These are phyloP conservation scores for Masticophis lateralis DNA, from an alignment of 2,797 vertebrate species.

Conservation along the genomic window DNA sequence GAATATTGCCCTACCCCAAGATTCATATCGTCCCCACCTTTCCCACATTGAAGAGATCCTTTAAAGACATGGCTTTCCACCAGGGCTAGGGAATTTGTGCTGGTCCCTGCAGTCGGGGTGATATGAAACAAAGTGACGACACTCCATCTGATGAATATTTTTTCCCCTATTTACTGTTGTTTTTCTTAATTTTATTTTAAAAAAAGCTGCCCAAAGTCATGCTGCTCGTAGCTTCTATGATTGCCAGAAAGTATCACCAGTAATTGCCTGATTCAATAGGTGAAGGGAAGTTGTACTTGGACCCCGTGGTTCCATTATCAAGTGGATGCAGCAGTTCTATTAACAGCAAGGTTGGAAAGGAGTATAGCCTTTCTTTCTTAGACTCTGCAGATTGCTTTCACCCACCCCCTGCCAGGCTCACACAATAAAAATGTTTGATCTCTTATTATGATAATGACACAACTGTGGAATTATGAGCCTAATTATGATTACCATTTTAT, in stretches of 20 bases:
- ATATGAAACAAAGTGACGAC: not conserved
- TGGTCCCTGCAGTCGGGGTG: not conserved
- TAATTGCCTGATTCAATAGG: not conserved
- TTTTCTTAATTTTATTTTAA: not conserved
- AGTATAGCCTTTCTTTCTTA: not conserved
- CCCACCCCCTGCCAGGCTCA: slow-evolving; percentile 25
- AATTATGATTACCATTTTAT: slow-evolving; percentile 71
- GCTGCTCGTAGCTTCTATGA: not conserved
- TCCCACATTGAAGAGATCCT: not conserved
- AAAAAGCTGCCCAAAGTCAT: not conserved
- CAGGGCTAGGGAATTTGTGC: not conserved
- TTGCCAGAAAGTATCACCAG: not conserved
- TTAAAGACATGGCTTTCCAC: not conserved
- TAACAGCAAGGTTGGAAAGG: not conserved
- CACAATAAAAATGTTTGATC: slow-evolving; percentile 62
- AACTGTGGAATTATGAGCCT: slow-evolving; percentile 63
- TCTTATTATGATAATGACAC: slow-evolving; percentile 58
- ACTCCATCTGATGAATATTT: not conserved
- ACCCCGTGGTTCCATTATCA: not conserved
- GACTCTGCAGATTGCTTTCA: not conserved
- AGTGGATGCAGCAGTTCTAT: not conserved
- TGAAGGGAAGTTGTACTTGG: not conserved
- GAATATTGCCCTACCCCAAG: not conserved
- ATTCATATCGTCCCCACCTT: not conserved
- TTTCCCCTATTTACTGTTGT: not conserved